phyloP scores from a whole-genome alignment of 2,113 vertebrate genomes.

The Chamaetylas fuelleborni region DNA sequence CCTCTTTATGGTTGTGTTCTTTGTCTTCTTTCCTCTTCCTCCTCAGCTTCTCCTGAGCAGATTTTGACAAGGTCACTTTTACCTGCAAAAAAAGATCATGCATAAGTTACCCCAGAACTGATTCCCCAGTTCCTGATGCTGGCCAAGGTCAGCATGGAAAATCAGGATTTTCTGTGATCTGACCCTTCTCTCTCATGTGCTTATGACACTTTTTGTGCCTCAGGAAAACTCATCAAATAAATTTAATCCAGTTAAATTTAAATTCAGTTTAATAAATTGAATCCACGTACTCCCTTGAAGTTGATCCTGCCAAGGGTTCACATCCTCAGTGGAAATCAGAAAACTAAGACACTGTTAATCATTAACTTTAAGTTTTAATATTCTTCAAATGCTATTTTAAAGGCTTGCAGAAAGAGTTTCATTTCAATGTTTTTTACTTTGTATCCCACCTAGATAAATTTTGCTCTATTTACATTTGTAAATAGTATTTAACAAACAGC shows the following conservation, averaged over 20 bases:
- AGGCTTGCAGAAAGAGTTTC: background rate
- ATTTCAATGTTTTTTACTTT: background rate
- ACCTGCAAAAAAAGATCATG: constrained; percentile 60
- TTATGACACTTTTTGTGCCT: background rate
- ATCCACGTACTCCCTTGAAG: background rate
- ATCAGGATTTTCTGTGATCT: background rate
- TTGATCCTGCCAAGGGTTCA: background rate
- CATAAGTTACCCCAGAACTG: background rate
- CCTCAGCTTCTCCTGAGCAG: constrained; percentile 78
- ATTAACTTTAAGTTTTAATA: background rate
- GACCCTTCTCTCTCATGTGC: background rate
- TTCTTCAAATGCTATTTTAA: background rate
- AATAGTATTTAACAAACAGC: background rate
- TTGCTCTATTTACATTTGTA: background rate
- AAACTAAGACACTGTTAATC: background rate
- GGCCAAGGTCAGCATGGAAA: background rate
- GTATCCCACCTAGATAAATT: background rate
- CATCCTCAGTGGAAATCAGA: background rate
- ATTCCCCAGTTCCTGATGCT: background rate
- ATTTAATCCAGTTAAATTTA: background rate
- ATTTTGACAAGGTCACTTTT: constrained; percentile 75
- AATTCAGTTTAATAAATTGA: background rate
- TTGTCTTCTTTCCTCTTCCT: constrained; percentile 75
- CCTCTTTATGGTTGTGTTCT: constrained; percentile 24
- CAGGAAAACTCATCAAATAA: background rate